These are phyloP conservation scores for Macroramphosus scolopax DNA, from an alignment of 2,797 vertebrate species.

Conservation along the genomic window DNA sequence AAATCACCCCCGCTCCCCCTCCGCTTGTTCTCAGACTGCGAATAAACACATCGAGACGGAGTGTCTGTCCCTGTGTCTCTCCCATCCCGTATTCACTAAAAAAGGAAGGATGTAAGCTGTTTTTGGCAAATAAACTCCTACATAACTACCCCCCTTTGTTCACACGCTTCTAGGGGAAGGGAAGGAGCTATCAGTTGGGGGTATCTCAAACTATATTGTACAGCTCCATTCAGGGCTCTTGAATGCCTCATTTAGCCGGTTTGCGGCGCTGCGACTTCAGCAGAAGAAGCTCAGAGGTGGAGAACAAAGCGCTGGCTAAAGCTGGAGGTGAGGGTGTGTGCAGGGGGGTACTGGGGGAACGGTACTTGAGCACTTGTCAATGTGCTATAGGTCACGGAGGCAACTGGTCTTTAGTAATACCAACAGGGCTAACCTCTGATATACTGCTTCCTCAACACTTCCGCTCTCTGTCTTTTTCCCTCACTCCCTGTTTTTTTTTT, in stretches of 20 bases:
- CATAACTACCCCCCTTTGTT: constrained; percentile 76
- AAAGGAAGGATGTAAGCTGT: constrained; percentile 82
- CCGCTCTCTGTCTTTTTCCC: constrained; percentile 44
- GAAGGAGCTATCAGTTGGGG: constrained; percentile 73
- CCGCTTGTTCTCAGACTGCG: constrained; percentile 62
- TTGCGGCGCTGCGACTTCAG: constrained; percentile 41
- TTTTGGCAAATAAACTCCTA: constrained; percentile 76
- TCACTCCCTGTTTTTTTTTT: constrained; percentile 32
- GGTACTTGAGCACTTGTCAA: constrained; percentile 77
- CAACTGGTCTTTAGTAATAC: constrained; percentile 80
- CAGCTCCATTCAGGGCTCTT: constrained; percentile 57
- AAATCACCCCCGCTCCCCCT: constrained; percentile 44
- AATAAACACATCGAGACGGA: constrained; percentile 75
- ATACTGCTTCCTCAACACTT: constrained; percentile 80
- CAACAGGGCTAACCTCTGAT: constrained; percentile 80
- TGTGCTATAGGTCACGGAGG: constrained; percentile 85
- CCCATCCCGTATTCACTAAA: constrained; percentile 69
- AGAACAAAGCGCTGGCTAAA: constrained; percentile 64
- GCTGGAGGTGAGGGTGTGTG: constrained; percentile 37
- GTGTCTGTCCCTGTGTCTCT: constrained; percentile 77
- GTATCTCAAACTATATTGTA: constrained; percentile 80
- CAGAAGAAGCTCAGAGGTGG: constrained; percentile 30
- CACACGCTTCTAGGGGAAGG: constrained; percentile 57
- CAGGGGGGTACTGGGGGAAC: too few relatives aligned
- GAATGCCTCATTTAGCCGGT: constrained; percentile 70